Conservation (phyloP, 2,113 vertebrate species). For the Mustelus asterias region DNA sequence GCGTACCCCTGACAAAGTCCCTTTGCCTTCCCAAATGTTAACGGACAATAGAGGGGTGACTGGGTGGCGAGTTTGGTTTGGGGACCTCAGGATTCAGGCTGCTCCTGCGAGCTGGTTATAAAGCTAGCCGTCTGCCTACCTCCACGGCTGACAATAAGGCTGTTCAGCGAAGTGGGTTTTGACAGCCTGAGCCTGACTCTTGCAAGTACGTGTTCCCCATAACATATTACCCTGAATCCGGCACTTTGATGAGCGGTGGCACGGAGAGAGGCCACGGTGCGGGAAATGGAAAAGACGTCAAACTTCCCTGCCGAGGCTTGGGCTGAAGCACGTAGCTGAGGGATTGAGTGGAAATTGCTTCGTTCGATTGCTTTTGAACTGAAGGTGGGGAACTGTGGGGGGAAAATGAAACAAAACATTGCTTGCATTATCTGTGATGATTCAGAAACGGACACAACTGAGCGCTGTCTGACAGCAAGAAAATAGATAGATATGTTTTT, state of each 20-base stretch:
- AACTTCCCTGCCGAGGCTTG: background rate
- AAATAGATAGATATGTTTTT: background rate
- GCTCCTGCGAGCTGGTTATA: background rate
- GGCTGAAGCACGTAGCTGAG: no score
- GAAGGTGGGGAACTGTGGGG: background rate
- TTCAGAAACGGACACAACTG: background rate
- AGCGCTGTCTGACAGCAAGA: background rate
- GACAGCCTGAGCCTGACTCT: background rate
- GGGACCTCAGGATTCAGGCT: background rate
- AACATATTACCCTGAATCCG: background rate
- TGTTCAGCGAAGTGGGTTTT: background rate
- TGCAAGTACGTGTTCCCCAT: background rate
- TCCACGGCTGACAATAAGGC: background rate
- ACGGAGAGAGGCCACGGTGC: background rate
- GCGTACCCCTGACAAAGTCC: no score
- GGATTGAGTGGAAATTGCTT: background rate
- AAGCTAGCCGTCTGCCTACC: background rate
- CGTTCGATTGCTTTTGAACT: slow-evolving; percentile 8
- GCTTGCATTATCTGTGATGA: background rate
- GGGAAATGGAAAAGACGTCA: background rate
- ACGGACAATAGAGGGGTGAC: no score
- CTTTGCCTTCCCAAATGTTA: background rate
- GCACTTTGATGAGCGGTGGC: background rate
- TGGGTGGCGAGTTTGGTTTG: background rate
- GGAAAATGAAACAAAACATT: background rate